Evolutionary conservation across 1,140 invertebrate genomes (phyloP), one percentile per base, ranked within the genome.

Genomic region (Stegodyphus dumicola): DNA sequence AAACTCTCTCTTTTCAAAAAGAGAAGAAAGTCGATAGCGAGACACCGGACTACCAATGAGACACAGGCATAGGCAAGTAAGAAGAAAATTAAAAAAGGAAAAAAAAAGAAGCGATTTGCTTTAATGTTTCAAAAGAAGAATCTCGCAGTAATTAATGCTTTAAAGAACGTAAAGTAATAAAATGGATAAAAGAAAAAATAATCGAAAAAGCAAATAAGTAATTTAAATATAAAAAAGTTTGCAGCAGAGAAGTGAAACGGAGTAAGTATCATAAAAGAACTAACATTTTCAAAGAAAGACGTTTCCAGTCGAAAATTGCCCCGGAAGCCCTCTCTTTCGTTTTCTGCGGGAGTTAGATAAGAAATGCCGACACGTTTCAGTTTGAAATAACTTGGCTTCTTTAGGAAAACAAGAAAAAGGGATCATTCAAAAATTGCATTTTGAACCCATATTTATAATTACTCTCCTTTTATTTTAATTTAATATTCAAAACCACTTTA

Each of bases 221-320:
- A 80, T 69, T 73, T 54, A 73, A 80, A 66, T 70, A 51, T 48
- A 64, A 49, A 33, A 10, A 51, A 13, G 9, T 54, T 18, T 71
- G 52, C 51, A 3, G 13, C 51, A 69, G 15, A 33, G 78, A 64
- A 83, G 80, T 69, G 80, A 75, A 83, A 53, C 18, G 71, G 66
- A 83, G 60, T 83, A 75, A 83, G 71, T 67, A 75, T 75, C 70
- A 80, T 80, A 71, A 80, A 80, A 80, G 78, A 70, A 83, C 60
- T 49, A 66, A 48, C 71, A 64, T 83, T 75, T 66, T 67, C 54
- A 75, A 75, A 75, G 80, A 74, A 78, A 83, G 54, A n/a, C 56
- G 56, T 83, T 83, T 83, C 18, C 49, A 54, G 51, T 67, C n/a
- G 70, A 65, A 74, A 75, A 66, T 75, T 66, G 56, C 80, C 71